Base-by-base conservation (phyloP, 2,113 vertebrate genomes). In the Caretta caretta region DNA sequence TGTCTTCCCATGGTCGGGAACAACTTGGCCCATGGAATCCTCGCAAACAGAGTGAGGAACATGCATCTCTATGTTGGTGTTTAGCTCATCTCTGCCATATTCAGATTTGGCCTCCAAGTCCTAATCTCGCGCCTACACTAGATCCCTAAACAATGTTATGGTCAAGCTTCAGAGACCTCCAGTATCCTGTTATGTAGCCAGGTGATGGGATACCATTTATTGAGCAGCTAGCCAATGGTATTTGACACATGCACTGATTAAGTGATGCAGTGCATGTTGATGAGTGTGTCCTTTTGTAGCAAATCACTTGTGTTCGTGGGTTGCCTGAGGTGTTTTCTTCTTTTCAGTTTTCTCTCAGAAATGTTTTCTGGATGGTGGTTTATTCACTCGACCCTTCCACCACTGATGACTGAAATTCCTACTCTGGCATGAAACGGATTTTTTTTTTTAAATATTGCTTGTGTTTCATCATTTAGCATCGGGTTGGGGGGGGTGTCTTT, bases 41-140 rank as follows among this genome's bases (percentile, higher is more conserved):
- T 42, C 31, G 22, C 19, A 29, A 76, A 78, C 31, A 20, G 4
- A 12, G 4, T 27, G 19, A 29, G 29, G 46, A 56, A 4, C 24
- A 42, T 42, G 42, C 42, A 49, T 2, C 13, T 8, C 79, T 27
- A 0, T 3, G 2, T 2, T 13, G 13, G 2, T 12, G 8, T 76
- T 24, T 4, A 2, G 27, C 16, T 0, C 1, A 2, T 31, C 2
- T n/a, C 29, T 27, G 38, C 19, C 22, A 1, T 46, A 35, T 5
- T 5, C n/a, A 65, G 53, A 29, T 31, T 10, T 31, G 10, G 13
- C 12, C 24, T 48, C 13, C 13, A 76, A 19, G 42, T 90, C 17
- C 24, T 17, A 38, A 14, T 59, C 35, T 31, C 27, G 22, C 17
- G 24, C 81, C 51, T 19, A 11, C 24, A 12, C 22, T 11, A 75